Evolutionary conservation across 1,140 invertebrate genomes (phyloP).

Genomic region (Euura saliciscinereae): DNA sequence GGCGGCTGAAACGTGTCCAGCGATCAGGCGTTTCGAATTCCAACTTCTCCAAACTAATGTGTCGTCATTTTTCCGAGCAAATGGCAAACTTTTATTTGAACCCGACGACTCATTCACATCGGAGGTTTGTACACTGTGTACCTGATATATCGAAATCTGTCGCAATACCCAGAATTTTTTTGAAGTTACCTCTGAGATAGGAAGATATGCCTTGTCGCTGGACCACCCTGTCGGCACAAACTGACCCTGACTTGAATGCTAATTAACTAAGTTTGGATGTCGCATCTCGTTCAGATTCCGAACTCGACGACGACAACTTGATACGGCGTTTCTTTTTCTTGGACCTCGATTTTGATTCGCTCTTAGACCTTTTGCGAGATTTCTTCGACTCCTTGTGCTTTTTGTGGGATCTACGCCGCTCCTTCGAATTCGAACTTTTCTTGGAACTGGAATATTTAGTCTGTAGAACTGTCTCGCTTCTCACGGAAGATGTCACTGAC

Average conservation of each 20-base stretch:
- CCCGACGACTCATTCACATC: too few relatives aligned
- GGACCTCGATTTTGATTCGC: conserved; percentile 32
- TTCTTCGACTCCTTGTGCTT: conserved; percentile 28
- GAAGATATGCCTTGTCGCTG: too few relatives aligned
- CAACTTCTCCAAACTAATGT: too few relatives aligned
- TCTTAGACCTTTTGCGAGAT: conserved; percentile 30
- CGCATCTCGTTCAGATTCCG: neutral
- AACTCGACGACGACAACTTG: conserved; percentile 22
- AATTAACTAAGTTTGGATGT: neutral
- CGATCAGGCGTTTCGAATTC: too few relatives aligned
- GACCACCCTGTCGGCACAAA: neutral
- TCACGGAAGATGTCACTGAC: conserved; percentile 25
- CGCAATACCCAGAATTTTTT: too few relatives aligned
- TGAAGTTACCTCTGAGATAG: too few relatives aligned
- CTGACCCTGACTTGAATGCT: neutral
- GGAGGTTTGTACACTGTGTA: too few relatives aligned
- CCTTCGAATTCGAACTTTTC: conserved; percentile 25
- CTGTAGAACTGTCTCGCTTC: conserved; percentile 24
- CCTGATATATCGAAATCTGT: too few relatives aligned
- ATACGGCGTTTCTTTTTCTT: conserved; percentile 25
- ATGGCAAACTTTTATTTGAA: too few relatives aligned
- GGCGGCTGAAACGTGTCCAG: neutral
- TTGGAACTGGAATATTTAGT: conserved; percentile 39
- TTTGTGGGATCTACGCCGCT: conserved; percentile 28
- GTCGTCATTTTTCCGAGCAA: too few relatives aligned